These are phyloP conservation scores for Autographa pulchrina DNA, from an alignment of 2,888 invertebrate genomes.

Conservation along the genomic window DNA sequence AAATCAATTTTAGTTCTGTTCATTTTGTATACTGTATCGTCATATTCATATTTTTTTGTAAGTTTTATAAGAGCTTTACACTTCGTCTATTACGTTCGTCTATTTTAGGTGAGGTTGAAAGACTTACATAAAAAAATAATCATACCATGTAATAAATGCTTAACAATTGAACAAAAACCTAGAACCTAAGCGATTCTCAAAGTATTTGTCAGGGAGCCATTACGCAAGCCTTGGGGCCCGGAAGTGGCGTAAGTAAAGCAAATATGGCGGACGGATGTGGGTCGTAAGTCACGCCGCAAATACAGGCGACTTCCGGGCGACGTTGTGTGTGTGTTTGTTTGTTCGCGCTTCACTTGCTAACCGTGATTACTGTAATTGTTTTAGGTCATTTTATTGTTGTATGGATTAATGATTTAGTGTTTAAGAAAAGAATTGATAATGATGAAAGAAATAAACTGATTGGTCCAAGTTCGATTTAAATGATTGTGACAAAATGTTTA, in stretches of 20 bases:
- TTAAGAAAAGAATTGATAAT: too few relatives aligned
- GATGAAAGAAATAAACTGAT: too few relatives aligned
- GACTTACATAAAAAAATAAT: too few relatives aligned
- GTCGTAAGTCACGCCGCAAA: constrained; percentile 86
- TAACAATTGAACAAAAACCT: neutral
- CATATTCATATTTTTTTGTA: too few relatives aligned
- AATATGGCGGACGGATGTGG: constrained; percentile 86
- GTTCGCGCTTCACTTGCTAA: constrained; percentile 35
- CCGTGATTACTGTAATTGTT: constrained; percentile 34
- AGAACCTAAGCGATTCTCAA: constrained; percentile 41
- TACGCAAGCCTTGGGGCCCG: constrained; percentile 65
- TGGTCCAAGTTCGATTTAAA: too few relatives aligned
- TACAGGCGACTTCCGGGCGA: constrained; percentile 78
- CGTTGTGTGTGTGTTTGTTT: constrained; percentile 65
- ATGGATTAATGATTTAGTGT: neutral
- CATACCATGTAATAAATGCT: neutral
- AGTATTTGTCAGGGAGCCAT: constrained; percentile 65
- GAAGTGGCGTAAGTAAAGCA: constrained; percentile 80
- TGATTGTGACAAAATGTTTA: too few relatives aligned
- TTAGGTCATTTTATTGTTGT: neutral
- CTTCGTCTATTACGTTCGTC: too few relatives aligned
- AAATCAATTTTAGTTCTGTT: too few relatives aligned
- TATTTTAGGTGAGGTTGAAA: too few relatives aligned
- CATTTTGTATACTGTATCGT: too few relatives aligned
- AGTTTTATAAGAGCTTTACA: too few relatives aligned